Evolutionary conservation across 2,113 vertebrate genomes (phyloP), one percentile per base, ranked within the genome.

Genomic region (Etheostoma spectabile): DNA sequence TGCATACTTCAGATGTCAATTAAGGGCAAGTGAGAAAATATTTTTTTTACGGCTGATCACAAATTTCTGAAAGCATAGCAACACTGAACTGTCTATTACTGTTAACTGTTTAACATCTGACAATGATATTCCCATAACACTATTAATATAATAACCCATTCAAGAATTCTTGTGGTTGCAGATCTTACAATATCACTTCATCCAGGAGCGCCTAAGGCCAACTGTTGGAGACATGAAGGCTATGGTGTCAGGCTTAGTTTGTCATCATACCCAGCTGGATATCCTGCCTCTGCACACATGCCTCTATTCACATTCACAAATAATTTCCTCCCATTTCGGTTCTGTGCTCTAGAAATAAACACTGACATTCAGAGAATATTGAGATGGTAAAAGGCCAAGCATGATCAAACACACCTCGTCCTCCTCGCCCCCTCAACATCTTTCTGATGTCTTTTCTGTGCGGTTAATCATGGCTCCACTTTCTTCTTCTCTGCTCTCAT

Each of bases 261-360:
- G 61, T 75, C 56, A 80, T 76, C 18, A 38, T 33, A 73, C 45
- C 42, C 77, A 79, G 42, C 57, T 73, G 60, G 48, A 33, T 63
- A 13, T 62, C 64, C 64, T 45, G 51, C 53, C 45, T 79, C 61
- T 74, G 45, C 52, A 19, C 63, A 74, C 49, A 64, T 45, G 59
- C 69, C 13, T 85, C 68, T 33, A 19, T 82, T 90, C 79, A 79
- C 80, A 68, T 89, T 81, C 73, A 72, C 62, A 83, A 85, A 86
- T 74, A 27, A 74, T 77, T 72, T 75, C 27, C 80, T 62, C 62
- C 38, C 33, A 83, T 88, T 80, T 73, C 2, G 5, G 81, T 75
- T 10, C 77, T n/a, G 13, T 65, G 42, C 67, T 35, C 21, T 18
- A 7, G 61, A 77, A 88, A 90, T 88, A 55, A 55, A n/a, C 64